Base-by-base conservation (phyloP, 2,113 vertebrate species). In the Condylura cristata region DNA sequence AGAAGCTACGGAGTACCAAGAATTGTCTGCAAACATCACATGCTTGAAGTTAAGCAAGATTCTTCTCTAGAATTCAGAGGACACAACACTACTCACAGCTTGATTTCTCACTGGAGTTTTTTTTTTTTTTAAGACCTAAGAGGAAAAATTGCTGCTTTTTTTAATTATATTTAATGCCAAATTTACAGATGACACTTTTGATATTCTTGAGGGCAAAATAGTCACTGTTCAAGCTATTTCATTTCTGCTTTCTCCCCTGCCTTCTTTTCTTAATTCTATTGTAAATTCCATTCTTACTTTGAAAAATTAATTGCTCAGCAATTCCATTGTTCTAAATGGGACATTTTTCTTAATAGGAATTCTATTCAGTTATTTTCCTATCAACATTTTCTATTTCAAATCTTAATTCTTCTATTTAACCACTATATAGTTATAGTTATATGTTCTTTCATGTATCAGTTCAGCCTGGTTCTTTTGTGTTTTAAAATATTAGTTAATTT, bases 91-190 rank as follows among this genome's bases (percentile, higher is more conserved):
- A 37, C 18, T 34, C 12, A 44, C 30, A 68, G 13, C 8, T 26
- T 2, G 1, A 70, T 82, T 86, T 56, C 30, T 46, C 8, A 75
- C 18, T 82, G n/a, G n/a, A n/a, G n/a, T n/a, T n/a, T n/a, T 48
- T 48, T 3, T 10, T 46, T 46, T 46, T 46, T 61, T 46, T 22
- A 93, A 28, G 39, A n/a, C 28, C 32, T 46, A 78, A 53, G 70
- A 74, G 32, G 20, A 53, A 89, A 65, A 86, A 60, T 37, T 46
- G 6, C 28, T 78, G 18, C 0, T 63, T 66, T 71, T 89, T 34
- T 76, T 63, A 86, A 91, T 88, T 80, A 96, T 74, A 66, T 79
- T 78, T 76, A 81, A 83, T 76, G 26, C 28, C 32, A 75, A 28
- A 48, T 75, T 87, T 90, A 87, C 17, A 92, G 14, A 28, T 70